Conservation (phyloP, 2,888 invertebrate genomes). For the Podabrus alpinus region DNA sequence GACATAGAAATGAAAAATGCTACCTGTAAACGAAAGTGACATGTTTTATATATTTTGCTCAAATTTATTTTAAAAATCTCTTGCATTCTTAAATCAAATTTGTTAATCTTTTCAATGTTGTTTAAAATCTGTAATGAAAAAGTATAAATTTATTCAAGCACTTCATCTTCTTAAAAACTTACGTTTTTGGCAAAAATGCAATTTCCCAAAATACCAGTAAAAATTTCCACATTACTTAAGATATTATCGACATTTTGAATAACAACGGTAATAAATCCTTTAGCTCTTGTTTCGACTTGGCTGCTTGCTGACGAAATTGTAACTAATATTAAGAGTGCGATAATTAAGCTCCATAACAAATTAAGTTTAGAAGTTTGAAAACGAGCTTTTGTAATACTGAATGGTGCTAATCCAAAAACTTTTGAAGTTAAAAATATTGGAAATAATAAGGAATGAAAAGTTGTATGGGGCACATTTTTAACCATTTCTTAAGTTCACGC, state of each 20-base stretch:
- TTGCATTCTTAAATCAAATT: not conserved
- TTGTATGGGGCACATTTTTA: not conserved
- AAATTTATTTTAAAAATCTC: not conserved
- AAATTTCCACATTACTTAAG: constrained; percentile 1
- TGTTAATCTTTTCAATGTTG: not conserved
- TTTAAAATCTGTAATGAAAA: not conserved
- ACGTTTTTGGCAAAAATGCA: constrained; percentile 1
- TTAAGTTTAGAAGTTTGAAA: not conserved
- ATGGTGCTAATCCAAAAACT: constrained; percentile 6
- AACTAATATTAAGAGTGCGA: not conserved
- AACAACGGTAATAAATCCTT: not conserved
- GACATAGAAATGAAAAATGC: not conserved
- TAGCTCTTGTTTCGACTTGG: not conserved
- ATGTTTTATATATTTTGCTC: not conserved
- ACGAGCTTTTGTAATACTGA: not conserved
- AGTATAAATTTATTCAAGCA: too few relatives aligned
- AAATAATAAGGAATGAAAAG: not conserved
- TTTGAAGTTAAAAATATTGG: not conserved
- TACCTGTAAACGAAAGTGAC: not conserved
- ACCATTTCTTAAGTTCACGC: not conserved
- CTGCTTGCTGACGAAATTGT: not conserved
- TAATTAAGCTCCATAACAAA: not conserved
- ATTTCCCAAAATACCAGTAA: not conserved
- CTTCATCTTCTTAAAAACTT: not conserved
- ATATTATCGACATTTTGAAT: not conserved